Conservation (phyloP, 2,888 invertebrate genomes). For the Drosophila subquinaria region DNA sequence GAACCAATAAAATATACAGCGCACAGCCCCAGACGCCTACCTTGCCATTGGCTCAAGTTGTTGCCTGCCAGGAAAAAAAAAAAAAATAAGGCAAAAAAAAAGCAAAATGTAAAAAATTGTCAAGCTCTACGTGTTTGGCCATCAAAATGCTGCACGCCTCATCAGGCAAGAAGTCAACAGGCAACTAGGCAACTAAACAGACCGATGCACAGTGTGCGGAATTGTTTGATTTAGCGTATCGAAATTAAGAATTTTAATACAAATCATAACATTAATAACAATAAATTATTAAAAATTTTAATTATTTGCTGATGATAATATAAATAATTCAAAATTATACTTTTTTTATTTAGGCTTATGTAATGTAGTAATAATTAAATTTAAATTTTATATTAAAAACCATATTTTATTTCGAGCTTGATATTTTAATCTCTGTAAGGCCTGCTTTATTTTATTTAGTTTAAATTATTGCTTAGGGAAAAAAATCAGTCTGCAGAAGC, state of each 20-base stretch:
- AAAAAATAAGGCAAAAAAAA: slow-evolving; percentile 2
- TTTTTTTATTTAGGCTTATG: no score
- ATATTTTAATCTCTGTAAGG: no score
- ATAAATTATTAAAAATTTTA: no score
- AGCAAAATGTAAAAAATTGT: slow-evolving; percentile 48
- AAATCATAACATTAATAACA: no score
- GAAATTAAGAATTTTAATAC: neutral
- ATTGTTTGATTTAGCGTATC: neutral
- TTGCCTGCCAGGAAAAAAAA: slow-evolving; percentile 8
- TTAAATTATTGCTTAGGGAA: no score
- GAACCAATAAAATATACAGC: slow-evolving; percentile 74
- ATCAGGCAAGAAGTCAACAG: slow-evolving; percentile 46
- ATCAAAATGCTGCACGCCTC: slow-evolving; percentile 77
- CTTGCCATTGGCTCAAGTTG: slow-evolving; percentile 52
- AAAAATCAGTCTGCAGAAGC: no score
- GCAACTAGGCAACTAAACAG: slow-evolving; percentile 7
- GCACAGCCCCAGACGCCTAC: slow-evolving; percentile 59
- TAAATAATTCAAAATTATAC: no score
- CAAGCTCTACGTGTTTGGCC: slow-evolving; percentile 76
- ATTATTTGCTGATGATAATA: no score
- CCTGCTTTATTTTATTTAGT: no score
- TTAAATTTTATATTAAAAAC: neutral
- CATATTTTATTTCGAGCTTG: no score
- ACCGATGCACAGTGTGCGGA: slow-evolving; percentile 1
- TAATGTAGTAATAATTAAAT: no score